Base-by-base conservation (phyloP, 2,888 invertebrate species). In the Cerastoderma edule region DNA sequence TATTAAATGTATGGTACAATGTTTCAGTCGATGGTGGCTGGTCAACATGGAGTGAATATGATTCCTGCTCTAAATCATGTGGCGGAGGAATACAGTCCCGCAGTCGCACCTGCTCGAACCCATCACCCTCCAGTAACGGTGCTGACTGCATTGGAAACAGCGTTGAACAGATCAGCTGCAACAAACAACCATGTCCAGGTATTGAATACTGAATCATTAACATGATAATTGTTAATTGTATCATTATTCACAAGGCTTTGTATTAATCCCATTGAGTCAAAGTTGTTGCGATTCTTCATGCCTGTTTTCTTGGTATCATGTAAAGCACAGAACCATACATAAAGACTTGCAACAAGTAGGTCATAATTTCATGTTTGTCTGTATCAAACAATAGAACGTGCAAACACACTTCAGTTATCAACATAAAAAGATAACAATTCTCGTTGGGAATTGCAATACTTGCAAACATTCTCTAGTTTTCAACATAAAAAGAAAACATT, bases 141-240 rank as follows among this genome's bases (percentile, higher is more conserved):
- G 22, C 33, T 24, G 27, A 35, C 10, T 63, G 63, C 10, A 22
- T 33, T 13, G 63, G 63, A n/a, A 44, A 39, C 22, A 27, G 27
- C 5, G 44, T 24, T 6, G 33, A 63, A 39, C n/a, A 39, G 13
- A 35, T 16, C 16, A 27, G 24, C 24, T 63, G 63, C 35, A 63
- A 63, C 16, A 63, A 22, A 6, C 27, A 63, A 22, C 44, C 63
- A 27, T 63, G 63, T 63, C 63, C 63, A 63, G 63, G 63, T 63
- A 44, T 10, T 6, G 27, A 56, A 56, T 46, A n/a, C 22, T 16
- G 16, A 39, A 39, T 8, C 39, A 65, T 8, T 16, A 16, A 39
- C 16, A 39, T 39, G 8, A 39, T 16, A 13, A 16, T 39, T 10
- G 16, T 39, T 39, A 39, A 39, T 39, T 16, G 16, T 39, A 39